Conservation (phyloP, 2,888 invertebrate genomes). For the Spisula solida region DNA sequence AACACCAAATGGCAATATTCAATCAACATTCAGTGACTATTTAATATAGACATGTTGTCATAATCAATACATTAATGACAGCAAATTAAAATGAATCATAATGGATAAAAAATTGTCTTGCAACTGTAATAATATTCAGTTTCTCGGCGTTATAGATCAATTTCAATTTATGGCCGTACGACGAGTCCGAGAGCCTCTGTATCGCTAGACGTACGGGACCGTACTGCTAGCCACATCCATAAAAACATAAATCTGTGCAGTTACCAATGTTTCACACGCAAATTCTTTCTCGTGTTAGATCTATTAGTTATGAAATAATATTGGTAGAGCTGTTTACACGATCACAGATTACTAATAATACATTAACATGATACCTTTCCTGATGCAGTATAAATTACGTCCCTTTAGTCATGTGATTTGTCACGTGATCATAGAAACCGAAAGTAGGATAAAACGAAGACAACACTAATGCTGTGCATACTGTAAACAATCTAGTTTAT, state of each 20-base stretch:
- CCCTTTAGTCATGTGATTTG: not conserved
- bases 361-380: not conserved
- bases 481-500: too few species aligned
- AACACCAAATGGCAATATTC: not conserved
- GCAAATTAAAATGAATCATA: too few species aligned
- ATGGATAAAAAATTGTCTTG: too few species aligned
- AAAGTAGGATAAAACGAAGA: conserved; percentile 1
- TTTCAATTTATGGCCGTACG: too few species aligned
- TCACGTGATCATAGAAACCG: not conserved
- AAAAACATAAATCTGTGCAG: not conserved
- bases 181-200: too few species aligned
- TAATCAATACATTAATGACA: too few species aligned
- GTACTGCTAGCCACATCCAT: too few species aligned
- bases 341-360: not conserved
- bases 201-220: too few species aligned
- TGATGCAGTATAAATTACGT: not conserved
- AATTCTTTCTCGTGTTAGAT: not conserved
- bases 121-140: too few species aligned
- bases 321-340: not conserved
- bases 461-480: too few species aligned
- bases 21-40: not conserved
- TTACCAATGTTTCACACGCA: not conserved
- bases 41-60: too few species aligned
- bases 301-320: not conserved
- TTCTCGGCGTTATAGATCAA: too few species aligned